Conservation (phyloP, 2,888 invertebrate species). For the Nipponacmea schrenckii region DNA sequence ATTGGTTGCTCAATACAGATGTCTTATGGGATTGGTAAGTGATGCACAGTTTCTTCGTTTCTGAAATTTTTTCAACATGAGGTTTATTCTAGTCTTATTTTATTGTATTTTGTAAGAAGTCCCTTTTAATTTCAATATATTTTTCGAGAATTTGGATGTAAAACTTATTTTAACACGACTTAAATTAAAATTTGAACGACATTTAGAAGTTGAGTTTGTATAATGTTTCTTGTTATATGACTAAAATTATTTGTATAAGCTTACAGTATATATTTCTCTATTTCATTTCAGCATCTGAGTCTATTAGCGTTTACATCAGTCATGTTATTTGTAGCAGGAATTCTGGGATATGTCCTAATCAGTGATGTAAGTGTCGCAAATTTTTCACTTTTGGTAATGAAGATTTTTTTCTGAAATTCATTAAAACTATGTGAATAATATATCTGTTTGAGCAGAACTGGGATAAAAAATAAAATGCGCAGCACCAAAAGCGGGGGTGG, state of each 20-base stretch:
- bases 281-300: conserved; percentile 51
- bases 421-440: background rate
- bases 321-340: conserved; percentile 55
- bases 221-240: too few relatives aligned
- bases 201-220: too few relatives aligned
- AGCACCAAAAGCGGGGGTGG: too few relatives aligned
- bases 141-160: too few relatives aligned
- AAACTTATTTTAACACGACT: too few relatives aligned
- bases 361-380: conserved; percentile 41
- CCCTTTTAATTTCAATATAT: background rate
- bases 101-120: background rate
- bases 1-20: conserved; percentile 44
- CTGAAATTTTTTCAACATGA: background rate
- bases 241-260: too few relatives aligned
- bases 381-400: background rate
- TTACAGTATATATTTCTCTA: too few relatives aligned
- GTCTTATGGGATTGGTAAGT: conserved; percentile 54
- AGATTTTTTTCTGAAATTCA: background rate
- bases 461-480: background rate
- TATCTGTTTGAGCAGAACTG: background rate
- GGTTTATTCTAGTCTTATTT: background rate
- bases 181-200: too few relatives aligned
- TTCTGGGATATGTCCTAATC: conserved; percentile 54
- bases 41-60: background rate
- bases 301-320: conserved; percentile 51